Evolutionary conservation across 2,113 vertebrate species (phyloP).

Genomic region (Protobothrops flavoviridis): DNA sequence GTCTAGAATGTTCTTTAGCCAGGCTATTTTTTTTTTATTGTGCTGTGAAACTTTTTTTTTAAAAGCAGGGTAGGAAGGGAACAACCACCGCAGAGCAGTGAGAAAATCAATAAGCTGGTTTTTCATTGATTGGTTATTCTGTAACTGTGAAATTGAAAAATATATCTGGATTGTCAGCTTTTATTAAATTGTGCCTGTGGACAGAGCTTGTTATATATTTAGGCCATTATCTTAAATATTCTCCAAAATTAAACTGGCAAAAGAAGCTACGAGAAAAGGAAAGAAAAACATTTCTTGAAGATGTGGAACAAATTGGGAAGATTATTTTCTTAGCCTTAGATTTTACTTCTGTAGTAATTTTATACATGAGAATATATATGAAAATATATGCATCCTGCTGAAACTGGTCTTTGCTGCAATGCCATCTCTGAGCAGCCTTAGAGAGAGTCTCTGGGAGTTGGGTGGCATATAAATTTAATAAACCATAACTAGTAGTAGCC

Average conservation of each 20-base stretch:
- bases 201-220: slow-evolving; percentile 58
- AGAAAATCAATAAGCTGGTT: slow-evolving; percentile 66
- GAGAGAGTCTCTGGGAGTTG: neutral
- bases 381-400: neutral
- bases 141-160: slow-evolving; percentile 64
- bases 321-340: neutral
- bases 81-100: slow-evolving; percentile 50
- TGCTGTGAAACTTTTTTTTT: slow-evolving; percentile 56
- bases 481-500: neutral
- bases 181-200: slow-evolving; percentile 52
- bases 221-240: neutral
- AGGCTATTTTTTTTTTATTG: slow-evolving; percentile 50
- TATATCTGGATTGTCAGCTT: slow-evolving; percentile 63
- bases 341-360: neutral
- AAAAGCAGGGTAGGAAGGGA: neutral
- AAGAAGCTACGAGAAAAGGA: no score
- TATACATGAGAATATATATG: neutral
- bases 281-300: neutral
- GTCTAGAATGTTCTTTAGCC: slow-evolving; percentile 45
- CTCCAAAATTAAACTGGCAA: neutral
- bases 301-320: neutral
- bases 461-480: neutral
- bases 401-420: neutral
- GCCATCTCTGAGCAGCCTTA: neutral
- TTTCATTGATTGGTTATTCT: slow-evolving; percentile 67